Base-by-base conservation (phyloP, 1,140 invertebrate genomes). In the Heliconius melpomene region DNA sequence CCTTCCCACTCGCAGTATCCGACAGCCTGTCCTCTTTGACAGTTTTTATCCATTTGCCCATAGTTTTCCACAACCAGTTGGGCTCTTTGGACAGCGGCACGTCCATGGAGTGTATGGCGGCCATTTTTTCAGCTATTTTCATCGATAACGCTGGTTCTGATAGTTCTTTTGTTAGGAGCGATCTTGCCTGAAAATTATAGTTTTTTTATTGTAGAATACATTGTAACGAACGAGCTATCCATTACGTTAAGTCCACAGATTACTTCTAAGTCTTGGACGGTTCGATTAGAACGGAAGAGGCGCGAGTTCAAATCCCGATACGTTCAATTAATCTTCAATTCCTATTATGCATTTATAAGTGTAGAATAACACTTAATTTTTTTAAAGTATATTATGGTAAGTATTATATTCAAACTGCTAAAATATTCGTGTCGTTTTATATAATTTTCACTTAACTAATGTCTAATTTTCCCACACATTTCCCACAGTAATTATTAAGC, bases 61-160 rank as follows among this genome's bases (percentile, higher is more conserved):
- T 97, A 1, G 97, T 98, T 82, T 98, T 97, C 97, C 98, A 99
- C 0, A 99, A 92, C 98, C 98, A 99, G 38, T 97, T 96, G 3
- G 98, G 98, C 85, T 99, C 98, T 94, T 99, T 99, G 77, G 97
- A 98, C 80, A 99, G 96, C 0, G 99, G 99, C 83, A 99, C 98
- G 91, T 99, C 97, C 95, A 99, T 97, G 20, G 95, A 96, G 89
- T 99, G 99, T 82, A 99, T 98, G 82, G 96, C 95, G 0, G 98
- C 98, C 96, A 99, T 97, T 95, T 99, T 98, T 87, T 97, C 96
- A 5, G 98, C 98, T 74, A 99, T 98, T 86, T 97, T 96, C 82
- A 95, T 94, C 32, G 97, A 98, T 32, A 99, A 94, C 7, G 96
- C 95, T 0, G 96, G 96, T 88, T 98, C 97, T 2, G 96, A 94